Evolutionary conservation across 2,888 invertebrate genomes (phyloP), one percentile per base, ranked within the genome.

Genomic region (Ochropleura leucogaster): DNA sequence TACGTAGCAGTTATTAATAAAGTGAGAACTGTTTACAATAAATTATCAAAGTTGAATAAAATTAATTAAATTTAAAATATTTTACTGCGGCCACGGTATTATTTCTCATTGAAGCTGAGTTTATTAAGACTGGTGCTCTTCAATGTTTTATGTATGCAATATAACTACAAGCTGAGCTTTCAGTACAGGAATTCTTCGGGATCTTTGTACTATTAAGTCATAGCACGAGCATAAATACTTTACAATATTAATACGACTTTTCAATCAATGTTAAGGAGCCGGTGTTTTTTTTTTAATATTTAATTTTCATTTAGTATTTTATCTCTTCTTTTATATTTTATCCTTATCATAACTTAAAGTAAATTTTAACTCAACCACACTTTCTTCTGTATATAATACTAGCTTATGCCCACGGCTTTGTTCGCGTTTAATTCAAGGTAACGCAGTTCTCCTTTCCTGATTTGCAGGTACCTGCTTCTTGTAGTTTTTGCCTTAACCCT

Each of bases 41-140:
- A 81, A 79, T 81, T 79, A 79, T 74, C 60, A 68, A 79, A 71
- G 57, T 74, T 42, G 64, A 83, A 79, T 68, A 74, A 74, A 70
- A 66, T 74, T 71, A 69, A 79, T 79, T 65, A 74, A 83, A 79
- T 65, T 65, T 67, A 60, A 40, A 69, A 53, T 62, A 74, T 63
- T 79, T 72, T 44, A 57, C 74, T 68, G 68, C 53, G 57, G 70
- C 30, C 42, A 46, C 51, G 16, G 60, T 70, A 66, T 74, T 71
- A 74, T 66, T 70, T 84, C 20, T 47, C 57, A n/a, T 18, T 60
- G 65, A 68, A 70, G 74, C 40, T 53, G 71, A 74, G 47, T 74
- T 83, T 74, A 82, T 83, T 80, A 80, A 81, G 83, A 74, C 66
- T 14, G 40, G 3, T 49, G 30, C 68, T 78, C 9, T 66, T 83